A percentile compares a stretch with the other conserved stretches of the same genome.
These are phyloP conservation scores for Colinus virginianus DNA, from an alignment of 2,113 vertebrate species.

Conservation along the genomic window DNA sequence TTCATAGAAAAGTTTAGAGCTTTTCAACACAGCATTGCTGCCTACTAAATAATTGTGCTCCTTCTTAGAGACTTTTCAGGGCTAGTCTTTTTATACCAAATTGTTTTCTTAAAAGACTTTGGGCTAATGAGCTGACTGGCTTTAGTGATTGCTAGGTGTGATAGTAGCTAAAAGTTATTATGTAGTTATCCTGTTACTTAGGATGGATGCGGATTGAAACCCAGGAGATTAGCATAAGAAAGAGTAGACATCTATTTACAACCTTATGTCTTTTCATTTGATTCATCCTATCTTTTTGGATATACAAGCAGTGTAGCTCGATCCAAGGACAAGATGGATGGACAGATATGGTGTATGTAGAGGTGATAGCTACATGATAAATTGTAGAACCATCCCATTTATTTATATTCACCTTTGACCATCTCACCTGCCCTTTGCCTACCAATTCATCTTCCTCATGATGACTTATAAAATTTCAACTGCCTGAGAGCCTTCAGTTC, in stretches of 20 bases:
- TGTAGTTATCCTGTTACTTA: background rate
- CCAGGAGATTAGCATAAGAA: slow-evolving; percentile 10
- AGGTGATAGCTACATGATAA: slow-evolving; percentile 32
- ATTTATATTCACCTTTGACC: slow-evolving; percentile 70
- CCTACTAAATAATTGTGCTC: background rate
- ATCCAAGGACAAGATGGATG: slow-evolving; percentile 52
- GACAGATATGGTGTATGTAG: background rate
- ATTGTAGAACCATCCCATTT: slow-evolving; percentile 25
- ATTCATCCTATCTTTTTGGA: slow-evolving; percentile 47
- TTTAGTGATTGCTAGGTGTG: slow-evolving; percentile 1
- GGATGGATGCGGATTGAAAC: background rate
- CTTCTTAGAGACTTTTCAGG: background rate
- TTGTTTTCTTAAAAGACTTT: slow-evolving; percentile 5
- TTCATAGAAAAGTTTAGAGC: background rate
- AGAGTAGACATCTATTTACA: slow-evolving; percentile 29
- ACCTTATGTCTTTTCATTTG: slow-evolving; percentile 4
- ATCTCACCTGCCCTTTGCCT: slow-evolving; percentile 44
- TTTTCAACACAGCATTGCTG: background rate
- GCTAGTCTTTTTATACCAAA: background rate
- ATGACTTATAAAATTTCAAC: slow-evolving; percentile 41
- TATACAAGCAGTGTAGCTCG: slow-evolving; percentile 27
- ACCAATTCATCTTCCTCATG: slow-evolving; percentile 39
- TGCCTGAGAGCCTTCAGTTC: background rate
- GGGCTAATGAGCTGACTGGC: background rate
- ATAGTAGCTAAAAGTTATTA: background rate